Percentiles rank a stretch among this genome's conserved stretches.
Evolutionary conservation across 2,113 vertebrate genomes (phyloP).

Genomic region (Phalacrocorax brasilianus): DNA sequence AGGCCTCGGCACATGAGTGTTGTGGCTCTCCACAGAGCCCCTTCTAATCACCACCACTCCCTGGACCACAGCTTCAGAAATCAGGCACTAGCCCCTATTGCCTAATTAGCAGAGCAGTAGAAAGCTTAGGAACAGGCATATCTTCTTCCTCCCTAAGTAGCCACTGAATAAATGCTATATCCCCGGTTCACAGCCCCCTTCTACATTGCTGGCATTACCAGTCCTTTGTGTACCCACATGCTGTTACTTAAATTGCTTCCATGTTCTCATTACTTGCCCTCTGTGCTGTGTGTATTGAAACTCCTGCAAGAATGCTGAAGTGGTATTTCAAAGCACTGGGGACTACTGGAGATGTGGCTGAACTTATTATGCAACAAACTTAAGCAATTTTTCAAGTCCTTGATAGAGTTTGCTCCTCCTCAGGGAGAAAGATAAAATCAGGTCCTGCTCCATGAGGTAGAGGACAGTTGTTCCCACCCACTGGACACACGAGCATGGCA

Average conservation of each 20-base stretch:
- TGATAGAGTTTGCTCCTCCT: slow-evolving; percentile 1
- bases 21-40: neutral
- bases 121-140: slow-evolving; percentile 25
- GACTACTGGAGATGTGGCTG: slow-evolving; percentile 16
- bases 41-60: neutral
- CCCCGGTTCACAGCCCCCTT: slow-evolving; percentile 19
- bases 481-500: neutral
- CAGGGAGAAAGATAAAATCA: neutral
- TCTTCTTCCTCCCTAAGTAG: slow-evolving; percentile 50
- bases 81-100: neutral
- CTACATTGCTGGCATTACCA: slow-evolving; percentile 38
- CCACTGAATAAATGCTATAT: slow-evolving; percentile 21
- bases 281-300: slow-evolving; percentile 46
- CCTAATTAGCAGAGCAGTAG: slow-evolving; percentile 41
- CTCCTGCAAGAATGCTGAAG: slow-evolving; percentile 55
- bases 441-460: neutral
- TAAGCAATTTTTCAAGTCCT: slow-evolving; percentile 22
- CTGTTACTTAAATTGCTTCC: slow-evolving; percentile 70
- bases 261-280: slow-evolving; percentile 63
- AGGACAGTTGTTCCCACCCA: neutral
- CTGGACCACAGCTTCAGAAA: slow-evolving; percentile 32
- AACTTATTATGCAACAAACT: slow-evolving; percentile 22
- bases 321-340: slow-evolving; percentile 44
- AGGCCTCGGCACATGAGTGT: neutral
- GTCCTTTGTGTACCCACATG: slow-evolving; percentile 55